These are phyloP conservation scores for Ophion ventricosus DNA, from an alignment of 2,888 invertebrate species.

Conservation along the genomic window DNA sequence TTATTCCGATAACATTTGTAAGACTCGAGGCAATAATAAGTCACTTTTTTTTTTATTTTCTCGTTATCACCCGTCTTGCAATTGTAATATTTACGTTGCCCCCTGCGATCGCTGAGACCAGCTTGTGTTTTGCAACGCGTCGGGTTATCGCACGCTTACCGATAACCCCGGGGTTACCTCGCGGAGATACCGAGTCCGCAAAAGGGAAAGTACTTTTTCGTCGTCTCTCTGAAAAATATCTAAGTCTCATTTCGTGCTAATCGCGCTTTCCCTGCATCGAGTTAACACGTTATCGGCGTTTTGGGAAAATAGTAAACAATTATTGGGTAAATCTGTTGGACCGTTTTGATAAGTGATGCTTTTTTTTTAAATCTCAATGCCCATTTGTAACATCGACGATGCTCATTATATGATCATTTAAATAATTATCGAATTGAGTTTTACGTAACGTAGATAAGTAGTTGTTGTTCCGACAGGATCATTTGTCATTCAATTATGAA, in stretches of 20 bases:
- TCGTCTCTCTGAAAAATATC: slow-evolving; percentile 14
- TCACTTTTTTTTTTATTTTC: slow-evolving; percentile 9
- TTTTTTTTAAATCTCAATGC: background rate
- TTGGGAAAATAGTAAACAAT: background rate
- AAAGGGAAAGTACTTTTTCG: slow-evolving; percentile 6
- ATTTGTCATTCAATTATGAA: background rate
- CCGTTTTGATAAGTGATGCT: background rate
- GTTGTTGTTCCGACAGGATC: background rate
- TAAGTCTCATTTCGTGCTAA: slow-evolving; percentile 23
- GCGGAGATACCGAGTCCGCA: slow-evolving; percentile 20
- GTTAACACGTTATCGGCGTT: background rate
- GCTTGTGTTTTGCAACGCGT: slow-evolving; percentile 50
- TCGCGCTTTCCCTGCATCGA: background rate
- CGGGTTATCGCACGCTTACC: slow-evolving; percentile 48
- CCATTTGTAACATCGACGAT: background rate
- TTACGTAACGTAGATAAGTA: background rate
- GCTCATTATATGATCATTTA: background rate
- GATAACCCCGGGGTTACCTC: slow-evolving; percentile 60
- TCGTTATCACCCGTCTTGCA: slow-evolving; percentile 36
- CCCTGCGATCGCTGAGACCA: slow-evolving; percentile 63
- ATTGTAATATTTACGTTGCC: slow-evolving; percentile 53
- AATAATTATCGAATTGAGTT: background rate
- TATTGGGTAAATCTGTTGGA: background rate
- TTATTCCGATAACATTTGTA: slow-evolving; percentile 17
- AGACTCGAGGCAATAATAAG: slow-evolving; percentile 26